Base-by-base conservation (phyloP, 2,888 invertebrate genomes). In the Amorpha juglandis region DNA sequence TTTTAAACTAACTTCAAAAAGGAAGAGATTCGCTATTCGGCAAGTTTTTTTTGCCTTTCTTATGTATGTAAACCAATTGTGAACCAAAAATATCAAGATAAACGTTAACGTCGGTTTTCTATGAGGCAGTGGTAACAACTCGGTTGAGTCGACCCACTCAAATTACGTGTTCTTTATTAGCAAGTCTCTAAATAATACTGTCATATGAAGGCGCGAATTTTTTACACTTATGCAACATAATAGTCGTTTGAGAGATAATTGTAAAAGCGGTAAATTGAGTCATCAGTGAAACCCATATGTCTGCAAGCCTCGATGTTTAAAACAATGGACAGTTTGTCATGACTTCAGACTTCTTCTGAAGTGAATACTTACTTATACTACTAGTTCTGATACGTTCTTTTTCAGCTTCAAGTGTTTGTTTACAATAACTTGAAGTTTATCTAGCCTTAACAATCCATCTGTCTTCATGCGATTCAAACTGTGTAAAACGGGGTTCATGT, bases 271-370 rank as follows among this genome's bases (percentile, higher is more conserved):
- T 35, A 63, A 8, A 12, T 42, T 65, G 51, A 27, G 62, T 42
- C 35, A 58, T 45, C 38, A 64, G 66, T 68, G 71, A 73, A 74
- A 73, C 68, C 33, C 64, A 69, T 67, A 67, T 52, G 66, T 64
- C 62, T 71, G 70, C 42, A 69, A 70, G 69, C 66, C 63, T 45
- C 21, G 19, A 38, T 27, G 27, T 52, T 38, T 1, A 58, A 64
- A 65, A 68, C 42, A 45, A 45, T 48, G 19, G 58, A 50, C 2
- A 6, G 38, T 12, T 38, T 58, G 38, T 16, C 55, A 38, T 11
- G 16, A 12, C 1, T 53, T 19, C 7, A 35, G 35, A 7, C n/a
- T n/a, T n/a, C n/a, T n/a, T n/a, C n/a, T n/a, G n/a, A n/a, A n/a
- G n/a, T n/a, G n/a, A n/a, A n/a, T n/a, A n/a, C n/a, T n/a, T n/a